Evolutionary conservation across 2,888 invertebrate genomes (phyloP), one percentile per base, ranked within the genome.

Genomic region (Ennomos erosarius): DNA sequence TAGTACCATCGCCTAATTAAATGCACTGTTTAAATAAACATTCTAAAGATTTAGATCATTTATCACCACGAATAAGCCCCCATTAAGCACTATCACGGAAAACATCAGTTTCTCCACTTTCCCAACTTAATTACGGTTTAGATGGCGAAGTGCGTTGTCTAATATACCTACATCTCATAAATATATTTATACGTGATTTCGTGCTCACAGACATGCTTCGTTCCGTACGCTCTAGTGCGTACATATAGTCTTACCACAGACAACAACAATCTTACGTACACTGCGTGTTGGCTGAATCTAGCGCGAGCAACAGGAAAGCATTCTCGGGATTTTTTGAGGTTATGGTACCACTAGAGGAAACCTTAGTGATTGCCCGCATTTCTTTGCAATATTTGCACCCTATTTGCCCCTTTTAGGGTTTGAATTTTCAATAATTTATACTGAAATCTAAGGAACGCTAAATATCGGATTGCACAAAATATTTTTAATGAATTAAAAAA

Each of bases 61-160:
- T 42, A 53, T 44, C 49, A 47, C 34, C 10, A 33, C 12, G 11
- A 6, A 6, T 26, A 37, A 40, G 35, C 33, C 13, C 34, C 43
- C 26, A 40, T 55, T 43, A 55, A n/a, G 8, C 35, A 38, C 12
- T 50, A 59, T 54, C 54, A 42, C 47, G 55, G 54, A 57, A 64
- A 45, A 51, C 50, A 59, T 45, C 47, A 55, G 63, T 67, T 67
- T 65, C 69, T 62, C 67, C 39, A 64, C 70, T 72, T 72, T 70
- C 70, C 65, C 62, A 53, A 54, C 52, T 59, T 69, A 69, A 70
- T 70, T 70, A 59, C 55, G 52, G 46, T 13, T 63, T 61, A 36
- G 43, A 59, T 58, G 49, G 57, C 39, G 35, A 37, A 53, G 44
- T 44, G 57, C 43, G 52, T 56, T 33, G 50, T 38, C 36, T 51